phyloP scores from a whole-genome alignment of 2,113 vertebrate genomes.

The Ophthalmolycus amberensis region DNA sequence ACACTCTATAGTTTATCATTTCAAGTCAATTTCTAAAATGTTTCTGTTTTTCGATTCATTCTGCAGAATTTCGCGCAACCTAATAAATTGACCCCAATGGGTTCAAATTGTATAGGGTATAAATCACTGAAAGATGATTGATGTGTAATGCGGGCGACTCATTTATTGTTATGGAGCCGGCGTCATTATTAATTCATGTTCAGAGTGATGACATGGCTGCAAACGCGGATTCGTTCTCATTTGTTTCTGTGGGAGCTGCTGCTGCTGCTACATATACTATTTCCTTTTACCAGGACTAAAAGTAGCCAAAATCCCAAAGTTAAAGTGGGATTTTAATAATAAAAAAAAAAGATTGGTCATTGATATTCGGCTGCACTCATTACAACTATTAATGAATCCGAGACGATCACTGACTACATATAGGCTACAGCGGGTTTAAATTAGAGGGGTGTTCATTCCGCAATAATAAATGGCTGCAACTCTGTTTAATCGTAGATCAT shows the following conservation, averaged over 20 bases:
- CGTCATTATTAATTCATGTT: conserved; percentile 64
- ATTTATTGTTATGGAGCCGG: conserved; percentile 22
- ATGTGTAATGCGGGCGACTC: conserved; percentile 19
- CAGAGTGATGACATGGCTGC: conserved; percentile 35
- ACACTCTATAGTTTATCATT: neutral
- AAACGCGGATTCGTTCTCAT: conserved; percentile 12
- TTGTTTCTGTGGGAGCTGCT: conserved; percentile 8
- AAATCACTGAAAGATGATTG: conserved; percentile 32
- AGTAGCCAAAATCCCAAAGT: neutral
- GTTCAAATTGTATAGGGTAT: neutral
- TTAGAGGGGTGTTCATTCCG: conserved; percentile 10
- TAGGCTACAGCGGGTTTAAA: neutral
- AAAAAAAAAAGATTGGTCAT: conserved; percentile 15
- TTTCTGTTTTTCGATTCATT: neutral
- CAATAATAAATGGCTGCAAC: conserved; percentile 29
- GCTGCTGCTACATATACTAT: too few relatives aligned
- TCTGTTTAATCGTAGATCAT: conserved; percentile 38
- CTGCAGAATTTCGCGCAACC: neutral
- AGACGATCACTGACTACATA: conserved; percentile 30
- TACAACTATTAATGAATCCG: conserved; percentile 38
- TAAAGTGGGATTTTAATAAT: conserved; percentile 18
- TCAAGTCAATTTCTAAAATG: neutral
- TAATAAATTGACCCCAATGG: conserved; percentile 20
- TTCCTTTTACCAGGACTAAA: too few relatives aligned
- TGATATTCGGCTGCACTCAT: conserved; percentile 9